Conservation (phyloP, 2,888 invertebrate genomes). For the Idaea dimidiata region DNA sequence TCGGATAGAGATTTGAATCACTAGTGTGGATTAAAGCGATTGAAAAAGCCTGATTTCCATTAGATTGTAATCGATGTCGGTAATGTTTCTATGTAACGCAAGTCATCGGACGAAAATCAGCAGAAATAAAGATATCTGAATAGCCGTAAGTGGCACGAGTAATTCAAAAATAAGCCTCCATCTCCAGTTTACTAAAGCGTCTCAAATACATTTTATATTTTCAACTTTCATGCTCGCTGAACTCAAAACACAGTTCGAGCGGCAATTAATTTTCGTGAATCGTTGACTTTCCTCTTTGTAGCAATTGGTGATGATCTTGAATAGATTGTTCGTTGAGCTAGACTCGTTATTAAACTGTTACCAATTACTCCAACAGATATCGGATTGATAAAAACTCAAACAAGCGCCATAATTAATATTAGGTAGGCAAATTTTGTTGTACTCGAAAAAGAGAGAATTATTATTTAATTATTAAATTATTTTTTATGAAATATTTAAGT, state of each 20-base stretch:
- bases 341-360: background rate
- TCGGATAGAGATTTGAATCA: too few relatives aligned
- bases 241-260: slow-evolving; percentile 42
- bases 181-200: slow-evolving; percentile 40
- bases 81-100: too few relatives aligned
- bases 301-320: slow-evolving; percentile 23
- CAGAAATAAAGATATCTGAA: slow-evolving; percentile 39
- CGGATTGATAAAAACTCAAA: too few relatives aligned
- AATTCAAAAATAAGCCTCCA: too few relatives aligned
- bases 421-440: slow-evolving; percentile 6
- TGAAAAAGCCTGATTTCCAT: too few relatives aligned
- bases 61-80: too few relatives aligned
- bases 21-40: too few relatives aligned
- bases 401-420: slow-evolving; percentile 10
- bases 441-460: slow-evolving; percentile 9
- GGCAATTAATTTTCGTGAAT: slow-evolving; percentile 32
- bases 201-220: slow-evolving; percentile 45
- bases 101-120: too few relatives aligned
- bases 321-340: slow-evolving; percentile 11
- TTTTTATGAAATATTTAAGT: too few relatives aligned
- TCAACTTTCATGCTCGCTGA: slow-evolving; percentile 39
- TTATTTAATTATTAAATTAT: too few relatives aligned
- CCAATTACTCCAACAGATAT: background rate
- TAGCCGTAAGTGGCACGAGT: slow-evolving; percentile 31
- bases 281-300: slow-evolving; percentile 22